Conservation (phyloP, 2,113 vertebrate genomes). For the Peromyscus maniculatus region DNA sequence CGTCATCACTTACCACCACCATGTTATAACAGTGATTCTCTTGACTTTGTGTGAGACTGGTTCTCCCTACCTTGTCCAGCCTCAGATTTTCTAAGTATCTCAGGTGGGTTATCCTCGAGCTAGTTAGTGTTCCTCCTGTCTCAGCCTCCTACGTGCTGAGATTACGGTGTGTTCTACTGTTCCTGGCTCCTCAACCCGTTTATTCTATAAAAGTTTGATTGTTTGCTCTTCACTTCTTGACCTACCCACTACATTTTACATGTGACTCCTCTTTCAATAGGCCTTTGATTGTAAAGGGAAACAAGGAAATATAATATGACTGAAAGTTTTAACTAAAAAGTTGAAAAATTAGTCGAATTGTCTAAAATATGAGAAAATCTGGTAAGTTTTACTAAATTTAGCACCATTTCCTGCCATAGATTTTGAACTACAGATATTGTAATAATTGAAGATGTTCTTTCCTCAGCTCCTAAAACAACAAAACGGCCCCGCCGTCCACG, state of each 20-base stretch:
- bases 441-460: slow-evolving; percentile 79
- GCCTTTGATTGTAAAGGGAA: neutral
- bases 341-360: neutral
- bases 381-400: slow-evolving; percentile 11
- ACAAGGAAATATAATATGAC: neutral
- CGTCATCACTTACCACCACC: neutral
- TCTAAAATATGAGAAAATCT: slow-evolving; percentile 27
- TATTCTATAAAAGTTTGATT: neutral
- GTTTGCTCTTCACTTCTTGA: neutral
- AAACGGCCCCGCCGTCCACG: slow-evolving; percentile 72
- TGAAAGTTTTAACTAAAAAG: slow-evolving; percentile 23
- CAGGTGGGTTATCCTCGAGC: neutral
- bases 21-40: neutral
- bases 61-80: neutral
- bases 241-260: slow-evolving; percentile 25
- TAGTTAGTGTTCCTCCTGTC: neutral
- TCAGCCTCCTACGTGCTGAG: neutral
- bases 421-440: neutral
- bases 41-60: neutral
- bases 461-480: slow-evolving; percentile 84
- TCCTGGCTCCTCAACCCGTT: neutral
- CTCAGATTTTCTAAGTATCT: neutral
- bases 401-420: neutral
- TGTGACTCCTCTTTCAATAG: neutral
- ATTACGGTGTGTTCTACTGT: neutral